A percentile compares a stretch with the other conserved stretches of the same genome.
These are phyloP conservation scores for Anolis carolinensis DNA, from an alignment of 2,113 vertebrate genomes.

Conservation along the genomic window DNA sequence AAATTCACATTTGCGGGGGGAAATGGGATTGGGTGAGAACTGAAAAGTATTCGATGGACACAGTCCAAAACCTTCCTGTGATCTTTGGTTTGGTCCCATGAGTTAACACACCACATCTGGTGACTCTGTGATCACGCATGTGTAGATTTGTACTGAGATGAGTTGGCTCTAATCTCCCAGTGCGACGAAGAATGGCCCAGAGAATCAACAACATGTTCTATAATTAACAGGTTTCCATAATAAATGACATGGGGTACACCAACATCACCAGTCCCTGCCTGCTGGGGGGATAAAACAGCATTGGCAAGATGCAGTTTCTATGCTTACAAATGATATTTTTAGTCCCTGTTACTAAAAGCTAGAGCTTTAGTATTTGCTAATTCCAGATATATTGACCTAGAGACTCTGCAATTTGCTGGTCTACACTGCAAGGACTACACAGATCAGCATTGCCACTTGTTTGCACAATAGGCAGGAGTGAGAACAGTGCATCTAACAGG, in stretches of 20 bases:
- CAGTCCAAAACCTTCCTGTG: no score
- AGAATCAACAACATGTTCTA: not conserved
- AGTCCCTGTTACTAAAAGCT: not conserved
- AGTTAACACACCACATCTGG: no score
- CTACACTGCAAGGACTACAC: not conserved
- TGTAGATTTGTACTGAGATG: no score
- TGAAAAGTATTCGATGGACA: no score
- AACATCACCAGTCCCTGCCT: not conserved
- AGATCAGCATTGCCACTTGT: not conserved
- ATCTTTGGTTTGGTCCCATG: no score
- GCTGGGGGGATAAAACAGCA: no score
- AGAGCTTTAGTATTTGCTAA: not conserved
- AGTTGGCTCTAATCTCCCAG: not conserved
- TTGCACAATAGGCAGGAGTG: not conserved
- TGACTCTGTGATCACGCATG: no score
- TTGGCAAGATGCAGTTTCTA: not conserved
- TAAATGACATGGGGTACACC: not conserved
- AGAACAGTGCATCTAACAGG: slow-evolving; percentile 4
- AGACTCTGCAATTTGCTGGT: no score
- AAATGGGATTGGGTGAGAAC: no score
- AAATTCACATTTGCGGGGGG: no score
- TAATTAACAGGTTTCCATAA: not conserved
- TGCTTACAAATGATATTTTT: not conserved
- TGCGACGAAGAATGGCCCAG: not conserved
- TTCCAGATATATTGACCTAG: not conserved